These are phyloP conservation scores for Pardosa pseudoannulata DNA, from an alignment of 2,888 invertebrate species.

Conservation along the genomic window DNA sequence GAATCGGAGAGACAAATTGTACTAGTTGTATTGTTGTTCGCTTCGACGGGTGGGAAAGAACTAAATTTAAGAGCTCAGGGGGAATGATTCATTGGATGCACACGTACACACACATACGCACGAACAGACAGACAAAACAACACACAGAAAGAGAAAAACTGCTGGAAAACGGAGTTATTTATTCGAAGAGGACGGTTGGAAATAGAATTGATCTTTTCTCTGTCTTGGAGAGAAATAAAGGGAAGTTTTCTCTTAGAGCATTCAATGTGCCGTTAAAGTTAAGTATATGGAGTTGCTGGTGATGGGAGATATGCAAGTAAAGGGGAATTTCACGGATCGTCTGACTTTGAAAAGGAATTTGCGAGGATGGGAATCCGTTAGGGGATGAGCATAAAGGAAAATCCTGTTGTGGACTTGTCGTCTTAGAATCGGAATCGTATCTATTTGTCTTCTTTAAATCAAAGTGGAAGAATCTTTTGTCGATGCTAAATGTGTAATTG, in stretches of 20 bases:
- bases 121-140: slow-evolving; percentile 48
- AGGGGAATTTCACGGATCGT: slow-evolving; percentile 66
- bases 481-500: too few relatives aligned
- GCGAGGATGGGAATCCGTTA: slow-evolving; percentile 26
- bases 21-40: slow-evolving; percentile 67
- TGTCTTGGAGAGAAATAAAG: slow-evolving; percentile 49
- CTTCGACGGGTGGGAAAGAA: slow-evolving; percentile 46
- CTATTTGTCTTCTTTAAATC: slow-evolving; percentile 36
- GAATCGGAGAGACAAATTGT: slow-evolving; percentile 64
- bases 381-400: slow-evolving; percentile 31
- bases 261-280: slow-evolving; percentile 68
- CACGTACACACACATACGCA: slow-evolving; percentile 42
- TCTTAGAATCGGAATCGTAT: slow-evolving; percentile 39
- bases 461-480: background rate
- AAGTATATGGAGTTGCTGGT: slow-evolving; percentile 59
- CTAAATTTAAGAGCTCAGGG: slow-evolving; percentile 67
- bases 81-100: slow-evolving; percentile 66
- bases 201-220: slow-evolving; percentile 66
- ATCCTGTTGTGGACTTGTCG: slow-evolving; percentile 53
- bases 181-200: slow-evolving; percentile 59
- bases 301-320: slow-evolving; percentile 69
- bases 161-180: slow-evolving; percentile 55
- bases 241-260: slow-evolving; percentile 43
- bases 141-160: slow-evolving; percentile 22
- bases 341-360: slow-evolving; percentile 62